Base-by-base conservation (phyloP, 2,888 invertebrate species). In the Podotricha telesiphe region DNA sequence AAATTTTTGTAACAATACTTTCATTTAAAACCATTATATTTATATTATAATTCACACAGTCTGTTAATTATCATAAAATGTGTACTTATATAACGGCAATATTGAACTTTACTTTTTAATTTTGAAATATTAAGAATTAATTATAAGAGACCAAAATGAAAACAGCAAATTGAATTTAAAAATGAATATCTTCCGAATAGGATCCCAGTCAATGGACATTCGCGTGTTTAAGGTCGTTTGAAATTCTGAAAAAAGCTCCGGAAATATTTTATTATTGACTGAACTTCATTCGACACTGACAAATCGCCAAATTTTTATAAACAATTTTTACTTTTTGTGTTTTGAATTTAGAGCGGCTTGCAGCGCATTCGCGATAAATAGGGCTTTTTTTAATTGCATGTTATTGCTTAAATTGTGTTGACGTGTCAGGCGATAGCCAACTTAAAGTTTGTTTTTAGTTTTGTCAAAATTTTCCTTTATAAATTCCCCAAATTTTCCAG, bases 211-310 rank as follows among this genome's bases (percentile, higher is more conserved):
- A 81, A 79, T 83, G 85, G 85, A 86, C 83, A 86, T 80, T 92
- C 81, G 92, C 92, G 92, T 92, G 92, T 83, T 83, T 82, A 82
- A 85, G 86, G 86, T 86, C 84, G 80, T 85, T 86, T 80, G 80
- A 86, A 88, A 89, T 87, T 80, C 83, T 86, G 82, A 89, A 90
- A 91, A 88, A 80, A 79, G 64, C 77, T 73, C 75, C 74, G 75
- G 77, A 80, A 83, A 82, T 79, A 84, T 89, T 88, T 87, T 88
- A 87, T 86, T 91, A 91, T 91, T 86, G 90, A 88, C 87, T 89
- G 83, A 87, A 80, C 83, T 81, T 80, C 81, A 81, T 82, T 84
- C 85, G 86, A 85, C 84, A 82, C 88, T 91, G 91, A 91, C 87
- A 92, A 91, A 91, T 89, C 85, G 88, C 88, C 34, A 85, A 84